A percentile compares a stretch with the other conserved stretches of the same genome.
Conservation (phyloP, 2,888 invertebrate species). For the Meliscaeva auricollis region DNA sequence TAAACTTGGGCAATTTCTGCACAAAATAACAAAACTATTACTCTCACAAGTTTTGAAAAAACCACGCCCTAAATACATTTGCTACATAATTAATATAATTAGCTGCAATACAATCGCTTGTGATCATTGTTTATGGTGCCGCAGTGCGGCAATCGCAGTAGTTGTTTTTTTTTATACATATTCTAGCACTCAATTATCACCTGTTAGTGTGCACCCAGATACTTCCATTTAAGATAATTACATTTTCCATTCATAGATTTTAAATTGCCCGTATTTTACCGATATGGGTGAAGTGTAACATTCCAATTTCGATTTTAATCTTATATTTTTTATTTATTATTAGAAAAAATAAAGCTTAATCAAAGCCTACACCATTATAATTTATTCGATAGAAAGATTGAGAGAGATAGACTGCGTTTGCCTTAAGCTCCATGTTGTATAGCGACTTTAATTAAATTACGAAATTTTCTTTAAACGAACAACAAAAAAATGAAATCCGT, state of each 20-base stretch:
- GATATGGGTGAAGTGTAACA: slow-evolving; percentile 43
- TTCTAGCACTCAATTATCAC: slow-evolving; percentile 69
- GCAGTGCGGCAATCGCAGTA: neutral
- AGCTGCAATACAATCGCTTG: slow-evolving; percentile 29
- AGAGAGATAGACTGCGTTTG: neutral
- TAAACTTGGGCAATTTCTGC: neutral
- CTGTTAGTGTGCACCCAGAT: slow-evolving; percentile 55
- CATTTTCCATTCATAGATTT: slow-evolving; percentile 58
- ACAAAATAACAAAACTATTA: neutral
- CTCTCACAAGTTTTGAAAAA: neutral
- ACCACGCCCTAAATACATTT: slow-evolving; percentile 43
- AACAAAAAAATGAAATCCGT: slow-evolving; percentile 28
- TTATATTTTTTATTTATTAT: neutral
- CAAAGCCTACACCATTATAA: slow-evolving; percentile 26
- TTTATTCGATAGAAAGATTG: neutral
- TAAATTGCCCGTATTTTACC: slow-evolving; percentile 25
- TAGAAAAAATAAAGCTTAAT: neutral
- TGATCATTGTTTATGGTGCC: slow-evolving; percentile 42
- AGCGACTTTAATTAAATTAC: slow-evolving; percentile 70
- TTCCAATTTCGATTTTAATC: slow-evolving; percentile 63
- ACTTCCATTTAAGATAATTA: slow-evolving; percentile 72
- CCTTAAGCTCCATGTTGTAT: slow-evolving; percentile 8
- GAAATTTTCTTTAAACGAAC: slow-evolving; percentile 48
- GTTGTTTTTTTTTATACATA: neutral
- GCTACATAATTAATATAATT: slow-evolving; percentile 39